Percentiles rank a stretch among this genome's conserved stretches.
Conservation (phyloP, 2,888 invertebrate species). For the Drosophila borealis region DNA sequence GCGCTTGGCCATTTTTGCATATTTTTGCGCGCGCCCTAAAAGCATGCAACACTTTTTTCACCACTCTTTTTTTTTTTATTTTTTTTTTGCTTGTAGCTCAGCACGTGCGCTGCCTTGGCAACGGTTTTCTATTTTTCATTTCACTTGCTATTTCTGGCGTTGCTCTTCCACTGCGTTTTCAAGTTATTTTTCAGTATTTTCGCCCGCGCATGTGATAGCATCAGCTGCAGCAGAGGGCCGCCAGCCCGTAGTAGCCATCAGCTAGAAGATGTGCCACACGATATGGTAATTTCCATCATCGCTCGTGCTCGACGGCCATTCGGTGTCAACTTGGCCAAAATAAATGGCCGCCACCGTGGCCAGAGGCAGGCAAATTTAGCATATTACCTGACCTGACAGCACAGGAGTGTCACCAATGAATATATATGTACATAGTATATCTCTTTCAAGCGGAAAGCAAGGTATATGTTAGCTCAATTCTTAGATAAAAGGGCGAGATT, state of each 20-base stretch:
- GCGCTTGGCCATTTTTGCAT: conserved; percentile 57
- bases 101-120: conserved; percentile 59
- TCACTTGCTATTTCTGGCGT: conserved; percentile 14
- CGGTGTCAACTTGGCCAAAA: conserved; percentile 39
- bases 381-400: conserved; percentile 27
- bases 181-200: conserved; percentile 34
- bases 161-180: conserved; percentile 16
- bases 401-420: conserved; percentile 5
- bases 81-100: conserved; percentile 18
- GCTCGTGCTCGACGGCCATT: conserved; percentile 52
- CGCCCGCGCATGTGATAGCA: conserved; percentile 47
- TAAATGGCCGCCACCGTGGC: conserved; percentile 29
- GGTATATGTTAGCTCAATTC: conserved; percentile 27
- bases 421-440: conserved; percentile 4
- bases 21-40: conserved; percentile 62
- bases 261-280: conserved; percentile 41
- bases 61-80: neutral
- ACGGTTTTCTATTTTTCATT: conserved; percentile 35
- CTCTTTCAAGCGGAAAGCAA: conserved; percentile 2
- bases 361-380: conserved; percentile 23
- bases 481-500: conserved; percentile 12
- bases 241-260: neutral
- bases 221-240: conserved; percentile 15
- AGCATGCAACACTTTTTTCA: conserved; percentile 66
- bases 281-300: conserved; percentile 62